Evolutionary conservation across 2,888 invertebrate species (phyloP).

Genomic region (Meganola albula): DNA sequence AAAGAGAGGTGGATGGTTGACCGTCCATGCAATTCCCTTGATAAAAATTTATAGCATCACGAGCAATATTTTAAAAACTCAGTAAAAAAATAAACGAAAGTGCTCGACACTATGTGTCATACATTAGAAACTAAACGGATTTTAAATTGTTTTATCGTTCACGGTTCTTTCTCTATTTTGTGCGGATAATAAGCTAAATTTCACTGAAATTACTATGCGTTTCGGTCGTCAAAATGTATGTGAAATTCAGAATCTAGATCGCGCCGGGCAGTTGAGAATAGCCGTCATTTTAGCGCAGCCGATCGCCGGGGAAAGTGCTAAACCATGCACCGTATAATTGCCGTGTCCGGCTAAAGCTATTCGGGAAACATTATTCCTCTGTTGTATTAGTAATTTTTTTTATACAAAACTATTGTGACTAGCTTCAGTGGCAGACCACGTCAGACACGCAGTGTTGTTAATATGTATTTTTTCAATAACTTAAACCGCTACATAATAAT

Average conservation of each 20-base stretch:
- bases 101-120: too few species aligned
- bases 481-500: too few species aligned
- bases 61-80: too few species aligned
- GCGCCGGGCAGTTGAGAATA: conserved; percentile 24
- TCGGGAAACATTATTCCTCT: conserved; percentile 9
- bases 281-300: conserved; percentile 30
- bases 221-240: conserved; percentile 22
- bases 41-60: too few species aligned
- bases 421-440: too few species aligned
- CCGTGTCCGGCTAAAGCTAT: conserved; percentile 11
- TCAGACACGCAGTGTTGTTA: too few species aligned
- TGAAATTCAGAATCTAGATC: conserved; percentile 36
- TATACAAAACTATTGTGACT: too few species aligned
- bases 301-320: conserved; percentile 31
- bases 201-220: conserved; percentile 21
- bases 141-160: background rate
- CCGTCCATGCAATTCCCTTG: too few species aligned
- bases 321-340: conserved; percentile 16
- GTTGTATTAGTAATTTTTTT: too few species aligned
- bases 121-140: background rate
- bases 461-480: too few species aligned
- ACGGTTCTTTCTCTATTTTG: conserved; percentile 2
- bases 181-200: conserved; percentile 14
- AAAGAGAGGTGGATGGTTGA: too few species aligned
- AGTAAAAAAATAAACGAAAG: too few species aligned